Evolutionary conservation across 2,797 vertebrate genomes (phyloP), one percentile per base, ranked within the genome.

Genomic region (Alauda arvensis): DNA sequence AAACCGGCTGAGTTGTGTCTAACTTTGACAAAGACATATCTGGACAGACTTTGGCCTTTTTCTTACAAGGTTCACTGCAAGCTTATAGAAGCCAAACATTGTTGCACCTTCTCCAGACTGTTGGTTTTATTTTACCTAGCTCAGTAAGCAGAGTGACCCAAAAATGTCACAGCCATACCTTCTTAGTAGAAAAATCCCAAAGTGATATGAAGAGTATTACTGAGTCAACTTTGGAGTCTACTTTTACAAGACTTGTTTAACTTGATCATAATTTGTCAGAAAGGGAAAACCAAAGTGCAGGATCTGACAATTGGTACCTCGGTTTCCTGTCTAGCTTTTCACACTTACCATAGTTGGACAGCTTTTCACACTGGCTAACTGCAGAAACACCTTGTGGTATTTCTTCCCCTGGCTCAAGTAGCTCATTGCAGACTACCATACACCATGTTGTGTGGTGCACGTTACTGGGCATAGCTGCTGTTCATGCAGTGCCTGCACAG

Each of bases 1-100:
- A 53, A 87, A 69, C 49, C 63, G 80, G 19, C 52, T 55, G 56
- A 20, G 77, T 87, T 90, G 39, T 90, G 85, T 91, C 87, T 92
- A 87, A 60, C 33, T 23, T 40, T 24, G 65, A 89, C 69, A 84
- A 87, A 75, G 60, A 49, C 31, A 4, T n/a, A 71, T 56, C 59
- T 3, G 1, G n/a, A 66, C 56, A 94, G 76, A 61, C 76, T 68
- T 55, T 12, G 25, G 8, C 55, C 83, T 42, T 60, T 81, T 52
- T 34, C 63, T 87, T 46, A 16, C 63, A 77, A 79, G 43, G n/a
- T 45, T 85, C 77, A 69, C 37, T 24, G n/a, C 62, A 81, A 69
- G 67, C 79, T 72, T 68, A 85, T n/a, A 43, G 63, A 91, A 66
- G 23, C n/a, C 28, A 60, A 37, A 37, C 48, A 43, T n/a, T 33